Percentiles rank a stretch among this genome's conserved stretches.
phyloP scores from a whole-genome alignment of 1,140 invertebrate genomes.

The Aphelenchoides fujianensis region DNA sequence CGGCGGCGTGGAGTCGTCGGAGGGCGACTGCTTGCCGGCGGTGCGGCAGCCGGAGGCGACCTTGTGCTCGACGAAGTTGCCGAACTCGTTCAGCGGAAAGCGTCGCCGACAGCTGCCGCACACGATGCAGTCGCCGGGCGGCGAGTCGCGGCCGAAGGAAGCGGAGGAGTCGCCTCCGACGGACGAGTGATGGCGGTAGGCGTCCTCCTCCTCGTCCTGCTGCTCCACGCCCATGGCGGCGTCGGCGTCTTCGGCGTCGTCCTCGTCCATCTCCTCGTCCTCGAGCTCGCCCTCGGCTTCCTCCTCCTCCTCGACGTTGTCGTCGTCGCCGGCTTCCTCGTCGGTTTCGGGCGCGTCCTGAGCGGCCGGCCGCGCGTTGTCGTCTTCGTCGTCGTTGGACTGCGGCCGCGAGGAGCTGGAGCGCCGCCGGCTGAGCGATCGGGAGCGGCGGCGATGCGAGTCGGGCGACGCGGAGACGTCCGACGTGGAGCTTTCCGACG shows the following conservation, averaged over 20 bases:
- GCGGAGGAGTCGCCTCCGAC: neutral
- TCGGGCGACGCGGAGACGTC: constrained; percentile 32
- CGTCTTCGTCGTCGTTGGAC: constrained; percentile 12
- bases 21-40: constrained; percentile 39
- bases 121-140: constrained; percentile 47
- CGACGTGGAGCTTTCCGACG: constrained; percentile 29
- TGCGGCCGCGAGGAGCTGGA: neutral
- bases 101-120: constrained; percentile 52
- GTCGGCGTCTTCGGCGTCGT: constrained; percentile 29
- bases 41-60: constrained; percentile 47
- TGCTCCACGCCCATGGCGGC: constrained; percentile 5
- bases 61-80: constrained; percentile 58
- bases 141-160: neutral
- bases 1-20: constrained; percentile 27
- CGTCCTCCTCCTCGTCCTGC: constrained; percentile 8
- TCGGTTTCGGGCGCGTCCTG: neutral
- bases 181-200: constrained; percentile 8
- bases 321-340: constrained; percentile 16
- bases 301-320: neutral
- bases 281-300: constrained; percentile 17
- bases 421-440: neutral
- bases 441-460: constrained; percentile 12
- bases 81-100: constrained; percentile 50
- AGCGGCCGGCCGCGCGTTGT: too few species aligned
- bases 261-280: constrained; percentile 26